phyloP scores from a whole-genome alignment of 2,888 invertebrate species.

The Orgyia antiqua region DNA sequence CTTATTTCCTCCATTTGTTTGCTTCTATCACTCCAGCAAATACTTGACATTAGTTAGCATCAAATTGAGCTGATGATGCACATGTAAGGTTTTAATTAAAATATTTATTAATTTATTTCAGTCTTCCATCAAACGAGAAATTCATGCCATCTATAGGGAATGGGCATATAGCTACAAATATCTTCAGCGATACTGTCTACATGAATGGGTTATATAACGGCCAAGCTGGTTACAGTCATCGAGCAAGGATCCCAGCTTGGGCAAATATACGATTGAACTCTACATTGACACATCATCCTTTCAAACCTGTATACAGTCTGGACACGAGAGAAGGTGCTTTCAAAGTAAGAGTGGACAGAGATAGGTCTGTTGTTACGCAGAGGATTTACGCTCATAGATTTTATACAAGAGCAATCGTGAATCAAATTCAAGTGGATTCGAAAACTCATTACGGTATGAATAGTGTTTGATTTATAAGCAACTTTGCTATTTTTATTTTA shows the following conservation, averaged over 20 bases:
- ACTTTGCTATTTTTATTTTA: too few relatives aligned
- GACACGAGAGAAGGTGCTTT: constrained; percentile 68
- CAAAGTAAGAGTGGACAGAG: constrained; percentile 65
- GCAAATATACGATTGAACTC: constrained; percentile 73
- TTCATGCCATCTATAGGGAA: constrained; percentile 80
- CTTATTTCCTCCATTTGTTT: too few relatives aligned
- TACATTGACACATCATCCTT: constrained; percentile 52
- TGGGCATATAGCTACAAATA: constrained; percentile 78
- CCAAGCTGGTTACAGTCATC: constrained; percentile 70
- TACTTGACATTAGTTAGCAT: too few relatives aligned
- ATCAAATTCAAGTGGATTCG: constrained; percentile 65
- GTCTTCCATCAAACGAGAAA: constrained; percentile 72
- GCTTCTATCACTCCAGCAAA: too few relatives aligned
- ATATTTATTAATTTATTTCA: constrained; percentile 35
- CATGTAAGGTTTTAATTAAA: too few relatives aligned
- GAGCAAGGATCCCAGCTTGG: constrained; percentile 80
- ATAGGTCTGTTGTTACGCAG: constrained; percentile 65
- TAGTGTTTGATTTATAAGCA: too few relatives aligned
- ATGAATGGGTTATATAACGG: constrained; percentile 81
- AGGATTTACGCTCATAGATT: constrained; percentile 67
- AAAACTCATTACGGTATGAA: constrained; percentile 54
- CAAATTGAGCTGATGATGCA: too few relatives aligned
- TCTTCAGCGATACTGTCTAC: constrained; percentile 78
- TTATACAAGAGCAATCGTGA: constrained; percentile 69
- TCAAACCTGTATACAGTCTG: constrained; percentile 60